phyloP scores from a whole-genome alignment of 2,797 vertebrate genomes.

The Danio tinwini region DNA sequence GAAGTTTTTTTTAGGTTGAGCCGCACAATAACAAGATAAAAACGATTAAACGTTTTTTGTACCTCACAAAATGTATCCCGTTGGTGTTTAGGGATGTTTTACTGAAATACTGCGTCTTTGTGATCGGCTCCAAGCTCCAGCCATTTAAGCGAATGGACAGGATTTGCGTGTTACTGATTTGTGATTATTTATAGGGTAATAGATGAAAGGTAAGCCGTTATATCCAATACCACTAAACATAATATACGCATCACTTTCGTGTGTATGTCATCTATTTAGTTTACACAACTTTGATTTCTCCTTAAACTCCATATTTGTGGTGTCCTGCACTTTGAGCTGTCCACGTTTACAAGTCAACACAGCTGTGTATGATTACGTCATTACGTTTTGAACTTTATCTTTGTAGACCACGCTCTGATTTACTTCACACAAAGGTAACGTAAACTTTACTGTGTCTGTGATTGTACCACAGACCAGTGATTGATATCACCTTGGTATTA shows the following conservation, averaged over 20 bases:
- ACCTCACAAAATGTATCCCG: background rate
- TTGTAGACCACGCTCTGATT: background rate
- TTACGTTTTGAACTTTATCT: background rate
- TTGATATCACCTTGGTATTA: background rate
- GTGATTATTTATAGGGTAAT: background rate
- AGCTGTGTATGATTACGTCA: background rate
- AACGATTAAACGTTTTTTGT: background rate
- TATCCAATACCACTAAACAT: background rate
- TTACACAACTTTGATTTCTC: background rate
- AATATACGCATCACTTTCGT: background rate
- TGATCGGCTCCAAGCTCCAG: background rate
- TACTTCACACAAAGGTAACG: background rate
- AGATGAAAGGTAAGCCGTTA: background rate
- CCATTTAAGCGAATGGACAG: background rate
- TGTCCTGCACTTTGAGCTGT: background rate
- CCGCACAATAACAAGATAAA: background rate
- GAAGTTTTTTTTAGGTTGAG: background rate
- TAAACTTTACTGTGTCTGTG: too few species aligned
- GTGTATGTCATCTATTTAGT: background rate
- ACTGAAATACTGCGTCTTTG: too few species aligned
- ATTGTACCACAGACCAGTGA: background rate
- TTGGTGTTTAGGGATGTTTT: background rate
- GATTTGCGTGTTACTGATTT: background rate
- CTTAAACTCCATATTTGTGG: background rate
- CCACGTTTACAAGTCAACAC: conserved; percentile 11